A percentile compares a stretch with the other conserved stretches of the same genome.
Evolutionary conservation across 2,113 vertebrate species (phyloP).

Genomic region (Suncus etruscus): DNA sequence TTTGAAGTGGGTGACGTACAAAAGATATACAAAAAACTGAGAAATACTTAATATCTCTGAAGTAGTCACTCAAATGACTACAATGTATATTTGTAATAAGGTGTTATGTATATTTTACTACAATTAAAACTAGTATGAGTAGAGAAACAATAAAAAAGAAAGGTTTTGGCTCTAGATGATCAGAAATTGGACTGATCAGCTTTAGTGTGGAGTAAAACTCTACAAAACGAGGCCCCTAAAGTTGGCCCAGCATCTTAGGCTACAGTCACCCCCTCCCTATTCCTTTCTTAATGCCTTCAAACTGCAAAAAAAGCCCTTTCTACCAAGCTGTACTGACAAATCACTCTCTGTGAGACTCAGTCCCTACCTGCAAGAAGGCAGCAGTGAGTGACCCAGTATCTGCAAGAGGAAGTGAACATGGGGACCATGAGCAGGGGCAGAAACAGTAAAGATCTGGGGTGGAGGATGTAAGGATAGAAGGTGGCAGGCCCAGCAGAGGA

Average conservation of each 20-base stretch:
- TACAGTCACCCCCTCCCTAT: background rate
- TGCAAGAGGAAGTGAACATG: background rate
- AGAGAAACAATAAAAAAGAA: background rate
- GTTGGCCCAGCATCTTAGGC: background rate
- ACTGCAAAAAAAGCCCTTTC: background rate
- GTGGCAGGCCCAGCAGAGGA: background rate
- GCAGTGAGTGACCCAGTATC: background rate
- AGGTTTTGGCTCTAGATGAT: background rate
- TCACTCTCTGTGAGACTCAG: background rate
- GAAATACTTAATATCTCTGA: background rate
- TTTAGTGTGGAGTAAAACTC: background rate
- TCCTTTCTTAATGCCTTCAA: background rate
- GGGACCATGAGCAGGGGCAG: background rate
- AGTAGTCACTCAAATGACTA: background rate
- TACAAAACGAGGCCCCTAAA: background rate
- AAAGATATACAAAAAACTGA: background rate
- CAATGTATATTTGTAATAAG: background rate
- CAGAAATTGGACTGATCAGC: background rate
- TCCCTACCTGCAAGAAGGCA: background rate
- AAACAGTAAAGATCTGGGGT: background rate
- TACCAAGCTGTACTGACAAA: background rate
- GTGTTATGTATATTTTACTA: background rate
- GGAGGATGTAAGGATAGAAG: background rate
- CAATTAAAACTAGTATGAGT: background rate
- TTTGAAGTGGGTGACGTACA: background rate